phyloP scores from a whole-genome alignment of 2,113 vertebrate genomes.

The Chelonoidis abingdonii region DNA sequence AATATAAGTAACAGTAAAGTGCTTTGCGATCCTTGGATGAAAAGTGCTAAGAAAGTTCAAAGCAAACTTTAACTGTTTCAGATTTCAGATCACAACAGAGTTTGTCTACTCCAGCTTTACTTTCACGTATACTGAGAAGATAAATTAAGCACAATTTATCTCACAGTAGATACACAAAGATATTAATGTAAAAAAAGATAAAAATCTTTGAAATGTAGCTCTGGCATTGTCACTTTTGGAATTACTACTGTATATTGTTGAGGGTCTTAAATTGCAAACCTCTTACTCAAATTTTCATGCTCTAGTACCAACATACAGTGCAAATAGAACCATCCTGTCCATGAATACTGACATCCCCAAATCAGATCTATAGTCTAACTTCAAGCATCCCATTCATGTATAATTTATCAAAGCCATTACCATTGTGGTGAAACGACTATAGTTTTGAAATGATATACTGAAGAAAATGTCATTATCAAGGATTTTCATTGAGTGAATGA shows the following conservation, averaged over 20 bases:
- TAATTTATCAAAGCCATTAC: conserved; percentile 46
- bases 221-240: conserved; percentile 6
- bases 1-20: conserved; percentile 69
- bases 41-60: conserved; percentile 64
- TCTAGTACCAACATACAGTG: neutral
- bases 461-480: conserved; percentile 53
- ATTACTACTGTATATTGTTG: neutral
- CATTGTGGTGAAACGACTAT: neutral
- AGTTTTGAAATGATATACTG: conserved; percentile 57
- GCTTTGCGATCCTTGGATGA: conserved; percentile 63
- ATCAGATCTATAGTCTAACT: conserved; percentile 36
- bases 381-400: conserved; percentile 18
- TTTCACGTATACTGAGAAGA: conserved; percentile 30
- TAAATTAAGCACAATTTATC: conserved; percentile 32
- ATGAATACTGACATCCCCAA: conserved; percentile 20
- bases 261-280: neutral
- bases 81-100: conserved; percentile 46
- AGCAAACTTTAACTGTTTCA: conserved; percentile 72
- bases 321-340: neutral
- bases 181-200: neutral
- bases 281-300: neutral
- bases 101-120: conserved; percentile 19
- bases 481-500: conserved; percentile 34
- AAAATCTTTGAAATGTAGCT: neutral
- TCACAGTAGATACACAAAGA: conserved; percentile 21